Percentiles rank a stretch among this genome's conserved stretches.
Conservation (phyloP, 2,888 invertebrate genomes). For the Lottia gigantea region DNA sequence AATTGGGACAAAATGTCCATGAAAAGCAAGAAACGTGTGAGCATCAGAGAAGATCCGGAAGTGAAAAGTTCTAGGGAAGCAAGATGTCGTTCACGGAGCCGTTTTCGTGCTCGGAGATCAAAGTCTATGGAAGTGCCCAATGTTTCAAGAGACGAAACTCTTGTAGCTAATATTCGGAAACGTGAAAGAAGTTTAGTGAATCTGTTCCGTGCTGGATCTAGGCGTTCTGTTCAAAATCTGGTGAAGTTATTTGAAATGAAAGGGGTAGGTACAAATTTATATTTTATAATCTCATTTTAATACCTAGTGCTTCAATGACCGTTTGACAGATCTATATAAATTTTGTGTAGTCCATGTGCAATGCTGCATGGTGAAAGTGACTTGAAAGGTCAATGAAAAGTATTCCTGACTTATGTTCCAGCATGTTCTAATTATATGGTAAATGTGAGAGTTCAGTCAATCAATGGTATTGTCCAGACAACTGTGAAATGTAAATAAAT, state of each 20-base stretch:
- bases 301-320: no score
- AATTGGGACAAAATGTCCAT: conserved; percentile 15
- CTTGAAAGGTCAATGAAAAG: no score
- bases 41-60: conserved; percentile 20
- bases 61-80: conserved; percentile 24
- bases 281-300: no score
- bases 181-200: conserved; percentile 38
- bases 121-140: conserved; percentile 29
- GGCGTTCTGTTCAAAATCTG: conserved; percentile 38
- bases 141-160: conserved; percentile 21
- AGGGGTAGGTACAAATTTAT: conserved; percentile 21
- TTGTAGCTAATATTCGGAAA: conserved; percentile 27
- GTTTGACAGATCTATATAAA: no score
- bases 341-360: no score
- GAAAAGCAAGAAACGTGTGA: conserved; percentile 17
- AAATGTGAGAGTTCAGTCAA: no score
- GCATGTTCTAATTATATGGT: no score
- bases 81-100: conserved; percentile 26
- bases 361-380: no score
- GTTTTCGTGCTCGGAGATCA: conserved; percentile 27
- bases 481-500: no score
- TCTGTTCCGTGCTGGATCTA: conserved; percentile 38
- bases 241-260: conserved; percentile 40
- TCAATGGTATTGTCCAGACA: no score
- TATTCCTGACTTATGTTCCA: no score